A percentile compares a stretch with the other conserved stretches of the same genome.
Evolutionary conservation across 2,797 vertebrate species (phyloP).

Genomic region (Oreochromis grahami): DNA sequence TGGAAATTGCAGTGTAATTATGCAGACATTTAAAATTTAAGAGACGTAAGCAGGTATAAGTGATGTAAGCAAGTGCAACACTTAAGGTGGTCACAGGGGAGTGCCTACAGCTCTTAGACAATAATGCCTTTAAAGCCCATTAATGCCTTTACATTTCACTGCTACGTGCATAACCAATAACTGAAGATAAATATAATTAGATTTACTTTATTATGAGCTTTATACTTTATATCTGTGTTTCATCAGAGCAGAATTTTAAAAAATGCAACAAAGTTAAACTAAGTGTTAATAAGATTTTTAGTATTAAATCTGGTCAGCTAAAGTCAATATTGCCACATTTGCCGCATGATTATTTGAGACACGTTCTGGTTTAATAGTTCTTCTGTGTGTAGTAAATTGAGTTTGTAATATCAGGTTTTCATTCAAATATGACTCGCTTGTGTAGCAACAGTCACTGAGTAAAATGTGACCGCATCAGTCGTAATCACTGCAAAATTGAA

Average conservation of each 20-base stretch:
- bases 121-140: neutral
- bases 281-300: neutral
- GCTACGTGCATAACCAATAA: neutral
- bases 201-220: neutral
- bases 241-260: neutral
- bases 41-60: neutral
- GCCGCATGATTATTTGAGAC: neutral
- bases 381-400: neutral
- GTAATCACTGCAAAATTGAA: slow-evolving; percentile 15
- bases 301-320: neutral
- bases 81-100: slow-evolving; percentile 11
- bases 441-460: neutral
- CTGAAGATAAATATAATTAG: neutral
- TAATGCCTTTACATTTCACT: neutral
- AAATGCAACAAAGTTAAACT: neutral
- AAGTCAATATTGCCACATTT: neutral
- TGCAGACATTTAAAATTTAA: neutral
- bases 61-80: neutral
- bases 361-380: neutral
- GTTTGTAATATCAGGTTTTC: neutral
- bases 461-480: slow-evolving; percentile 23
- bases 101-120: neutral
- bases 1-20: neutral
- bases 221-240: neutral
- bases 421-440: neutral